Evolutionary conservation across 2,888 invertebrate genomes (phyloP).

Genomic region (Alcis repandata): DNA sequence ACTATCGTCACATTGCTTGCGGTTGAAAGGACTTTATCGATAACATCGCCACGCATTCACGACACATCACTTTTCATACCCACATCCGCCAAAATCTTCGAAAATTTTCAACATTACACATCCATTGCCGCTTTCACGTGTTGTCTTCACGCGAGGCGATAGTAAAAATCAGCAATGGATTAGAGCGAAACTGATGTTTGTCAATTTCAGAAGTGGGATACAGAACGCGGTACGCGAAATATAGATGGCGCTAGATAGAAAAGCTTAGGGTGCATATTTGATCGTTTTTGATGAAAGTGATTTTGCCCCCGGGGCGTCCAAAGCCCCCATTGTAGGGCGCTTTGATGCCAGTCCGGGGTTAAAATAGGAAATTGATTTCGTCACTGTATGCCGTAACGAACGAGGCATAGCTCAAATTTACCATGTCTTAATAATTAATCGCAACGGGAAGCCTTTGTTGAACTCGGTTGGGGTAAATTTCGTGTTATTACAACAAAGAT

Average conservation of each 20-base stretch:
- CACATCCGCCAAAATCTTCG: slow-evolving; percentile 22
- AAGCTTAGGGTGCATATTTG: slow-evolving; percentile 81
- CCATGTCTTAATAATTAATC: slow-evolving; percentile 32
- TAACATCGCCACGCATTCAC: slow-evolving; percentile 63
- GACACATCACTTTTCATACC: slow-evolving; percentile 59
- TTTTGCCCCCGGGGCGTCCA: slow-evolving; percentile 48
- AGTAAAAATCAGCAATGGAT: slow-evolving; percentile 37
- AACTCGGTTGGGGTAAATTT: slow-evolving; percentile 5
- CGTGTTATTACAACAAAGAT: slow-evolving; percentile 2
- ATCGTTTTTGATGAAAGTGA: slow-evolving; percentile 67
- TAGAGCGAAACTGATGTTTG: not conserved
- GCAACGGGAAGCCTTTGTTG: slow-evolving; percentile 25
- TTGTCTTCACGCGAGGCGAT: not conserved
- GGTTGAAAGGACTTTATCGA: slow-evolving; percentile 73
- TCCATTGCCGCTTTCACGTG: slow-evolving; percentile 48
- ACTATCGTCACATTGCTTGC: slow-evolving; percentile 49
- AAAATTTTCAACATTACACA: not conserved
- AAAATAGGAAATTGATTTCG: slow-evolving; percentile 47
- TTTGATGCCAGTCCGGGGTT: slow-evolving; percentile 45
- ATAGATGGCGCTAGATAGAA: slow-evolving; percentile 69
- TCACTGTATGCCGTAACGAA: slow-evolving; percentile 34
- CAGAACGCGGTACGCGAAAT: slow-evolving; percentile 48
- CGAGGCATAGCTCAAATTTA: slow-evolving; percentile 24
- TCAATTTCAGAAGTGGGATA: not conserved
- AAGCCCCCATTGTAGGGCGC: slow-evolving; percentile 53